Percentiles rank a stretch among this genome's conserved stretches.
These are phyloP conservation scores for Microcebus ravelobensis DNA, from an alignment of 2,113 vertebrate genomes.

Conservation along the genomic window DNA sequence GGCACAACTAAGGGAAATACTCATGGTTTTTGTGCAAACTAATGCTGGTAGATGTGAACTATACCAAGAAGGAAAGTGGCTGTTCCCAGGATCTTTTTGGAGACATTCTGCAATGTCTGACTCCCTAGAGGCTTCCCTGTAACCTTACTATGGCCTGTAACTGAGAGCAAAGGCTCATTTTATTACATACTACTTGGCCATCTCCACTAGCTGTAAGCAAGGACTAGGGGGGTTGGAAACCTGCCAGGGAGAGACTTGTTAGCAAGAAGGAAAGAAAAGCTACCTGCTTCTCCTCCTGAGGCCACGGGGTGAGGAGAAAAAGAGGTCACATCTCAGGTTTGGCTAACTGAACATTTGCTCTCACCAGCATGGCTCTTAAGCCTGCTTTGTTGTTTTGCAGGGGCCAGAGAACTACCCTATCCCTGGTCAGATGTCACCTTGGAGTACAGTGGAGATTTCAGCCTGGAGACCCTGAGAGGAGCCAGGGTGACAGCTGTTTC, in stretches of 20 bases:
- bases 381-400: neutral
- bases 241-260: neutral
- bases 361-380: neutral
- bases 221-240: neutral
- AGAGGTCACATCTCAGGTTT: neutral
- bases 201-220: neutral
- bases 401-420: neutral
- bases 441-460: neutral
- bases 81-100: neutral
- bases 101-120: neutral
- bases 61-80: neutral
- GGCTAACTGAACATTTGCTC: neutral
- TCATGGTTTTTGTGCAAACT: neutral
- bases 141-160: neutral
- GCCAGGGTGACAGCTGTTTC: neutral
- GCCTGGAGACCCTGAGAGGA: neutral
- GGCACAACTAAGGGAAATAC: neutral
- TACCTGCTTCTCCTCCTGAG: conserved; percentile 5
- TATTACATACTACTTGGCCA: neutral
- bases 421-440: neutral
- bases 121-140: neutral
- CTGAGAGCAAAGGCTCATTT: neutral
- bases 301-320: neutral
- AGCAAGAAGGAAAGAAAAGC: neutral
- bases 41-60: neutral